These are phyloP conservation scores for Andrena trimmerana DNA, from an alignment of 2,888 invertebrate genomes.

Conservation along the genomic window DNA sequence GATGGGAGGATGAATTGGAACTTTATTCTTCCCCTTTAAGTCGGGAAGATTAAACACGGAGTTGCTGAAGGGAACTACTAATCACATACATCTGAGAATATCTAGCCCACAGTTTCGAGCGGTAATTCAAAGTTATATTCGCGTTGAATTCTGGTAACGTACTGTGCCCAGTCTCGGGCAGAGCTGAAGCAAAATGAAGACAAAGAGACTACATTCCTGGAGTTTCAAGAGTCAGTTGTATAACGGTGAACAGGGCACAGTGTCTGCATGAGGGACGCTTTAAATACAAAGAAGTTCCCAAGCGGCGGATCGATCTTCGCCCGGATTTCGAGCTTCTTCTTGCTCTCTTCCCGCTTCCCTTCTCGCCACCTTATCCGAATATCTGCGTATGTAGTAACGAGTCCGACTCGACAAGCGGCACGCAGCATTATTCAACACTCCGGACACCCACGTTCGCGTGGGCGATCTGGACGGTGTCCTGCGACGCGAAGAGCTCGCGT, in stretches of 20 bases:
- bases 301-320: slow-evolving; percentile 9
- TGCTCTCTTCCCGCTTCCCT: neutral
- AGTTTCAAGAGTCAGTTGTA: neutral
- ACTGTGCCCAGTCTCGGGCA: no score
- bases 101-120: no score
- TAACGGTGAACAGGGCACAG: slow-evolving; percentile 25
- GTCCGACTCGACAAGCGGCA: slow-evolving; percentile 68
- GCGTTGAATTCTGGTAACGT: no score
- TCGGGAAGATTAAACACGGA: neutral
- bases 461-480: slow-evolving; percentile 48
- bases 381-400: slow-evolving; percentile 71
- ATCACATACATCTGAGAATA: no score
- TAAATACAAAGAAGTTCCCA: slow-evolving; percentile 9
- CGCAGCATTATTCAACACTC: slow-evolving; percentile 76
- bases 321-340: slow-evolving; percentile 23
- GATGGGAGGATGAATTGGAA: neutral
- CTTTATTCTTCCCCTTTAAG: neutral
- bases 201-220: slow-evolving; percentile 2
- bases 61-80: neutral
- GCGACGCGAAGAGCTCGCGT: slow-evolving; percentile 24
- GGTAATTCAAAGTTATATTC: no score
- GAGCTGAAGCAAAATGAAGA: no score
- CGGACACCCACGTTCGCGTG: slow-evolving; percentile 69
- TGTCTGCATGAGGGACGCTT: neutral
- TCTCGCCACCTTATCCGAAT: slow-evolving; percentile 53